A percentile compares a stretch with the other conserved stretches of the same genome.
Conservation (phyloP, 2,797 vertebrate species). For the Cottoperca gobio region DNA sequence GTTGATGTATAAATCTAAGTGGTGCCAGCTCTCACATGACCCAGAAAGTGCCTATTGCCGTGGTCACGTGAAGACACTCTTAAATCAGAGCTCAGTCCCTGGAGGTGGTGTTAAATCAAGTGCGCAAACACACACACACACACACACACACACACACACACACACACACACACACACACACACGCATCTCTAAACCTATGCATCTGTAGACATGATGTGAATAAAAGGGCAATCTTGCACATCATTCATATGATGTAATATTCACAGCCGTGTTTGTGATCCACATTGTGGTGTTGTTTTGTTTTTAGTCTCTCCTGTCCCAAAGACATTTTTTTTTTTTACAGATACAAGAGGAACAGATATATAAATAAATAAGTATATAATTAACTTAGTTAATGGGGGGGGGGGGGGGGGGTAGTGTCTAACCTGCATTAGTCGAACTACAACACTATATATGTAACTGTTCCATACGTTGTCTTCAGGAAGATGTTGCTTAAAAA, state of each 20-base stretch:
- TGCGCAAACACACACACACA: constrained; percentile 1
- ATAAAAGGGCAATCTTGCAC: constrained; percentile 10
- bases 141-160: constrained; percentile 7
- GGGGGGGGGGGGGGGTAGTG: too few species aligned
- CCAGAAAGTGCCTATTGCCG: constrained; percentile 58
- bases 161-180: neutral
- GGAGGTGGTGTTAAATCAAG: constrained; percentile 67
- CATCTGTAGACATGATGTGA: constrained; percentile 24
- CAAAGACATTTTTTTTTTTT: too few species aligned
- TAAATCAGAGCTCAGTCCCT: constrained; percentile 65
- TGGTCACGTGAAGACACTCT: constrained; percentile 54
- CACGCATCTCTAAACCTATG: constrained; percentile 1
- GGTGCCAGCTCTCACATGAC: constrained; percentile 62
- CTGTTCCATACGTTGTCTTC: too few species aligned
- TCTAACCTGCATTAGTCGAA: too few species aligned
- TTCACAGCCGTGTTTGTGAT: neutral
- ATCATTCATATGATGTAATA: constrained; percentile 23
- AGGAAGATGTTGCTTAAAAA: too few species aligned
- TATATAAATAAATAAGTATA: too few species aligned
- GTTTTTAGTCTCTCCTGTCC: too few species aligned
- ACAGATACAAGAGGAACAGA: too few species aligned
- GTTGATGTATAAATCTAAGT: constrained; percentile 48
- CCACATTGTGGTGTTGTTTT: neutral
- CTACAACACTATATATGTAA: too few species aligned
- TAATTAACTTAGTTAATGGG: too few species aligned